Conservation (phyloP, 1,140 invertebrate species). For the Drosophila melanogaster region Release_6_plus_ISO1_MT NT_037436.4:21346501-21347000, state of each 20-base stretch:
- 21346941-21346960: conserved; percentile 59
- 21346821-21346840: conserved; percentile 9
- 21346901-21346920: conserved; percentile 10
- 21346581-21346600: conserved; percentile 11
- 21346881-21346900: background rate
- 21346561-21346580: conserved; percentile 14
- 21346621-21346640: conserved; percentile 56
- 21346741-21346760: conserved; percentile 59
- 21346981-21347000: conserved; percentile 37
- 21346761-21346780: conserved; percentile 15
- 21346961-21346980: conserved; percentile 29
- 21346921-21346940: background rate
- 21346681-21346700: conserved; percentile 72
- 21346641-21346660: conserved; percentile 65
- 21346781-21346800: conserved; percentile 32
- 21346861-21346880: conserved; percentile 45
- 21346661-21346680: conserved; percentile 18
- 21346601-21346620: conserved; percentile 50
- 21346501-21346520: background rate
- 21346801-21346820: conserved; percentile 5
- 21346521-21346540: background rate
- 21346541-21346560: background rate
- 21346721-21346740: conserved; percentile 34
- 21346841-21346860: conserved; percentile 68
- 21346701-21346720: conserved; percentile 37